Base-by-base conservation (phyloP, 2,113 vertebrate species). In the Mobula hypostoma region DNA sequence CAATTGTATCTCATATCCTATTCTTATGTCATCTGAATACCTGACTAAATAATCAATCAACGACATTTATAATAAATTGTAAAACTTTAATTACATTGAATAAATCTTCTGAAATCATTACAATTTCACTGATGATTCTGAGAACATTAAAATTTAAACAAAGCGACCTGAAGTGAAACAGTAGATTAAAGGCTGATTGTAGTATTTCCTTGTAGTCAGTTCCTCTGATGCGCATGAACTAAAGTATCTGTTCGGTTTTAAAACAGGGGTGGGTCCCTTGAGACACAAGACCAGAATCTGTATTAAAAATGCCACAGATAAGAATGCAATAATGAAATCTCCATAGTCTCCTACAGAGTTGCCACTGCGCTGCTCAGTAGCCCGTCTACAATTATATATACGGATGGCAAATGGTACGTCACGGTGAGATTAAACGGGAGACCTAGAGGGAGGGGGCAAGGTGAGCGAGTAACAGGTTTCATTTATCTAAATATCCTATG, bases 11-110 rank as follows among this genome's bases (percentile, higher is more conserved):
- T 58, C n/a, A 27, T 32, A 2, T 15, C 61, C 29, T 21, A 32
- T 66, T 19, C 14, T 6, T 90, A 2, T 19, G 63, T 12, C 29
- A 66, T 68, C 29, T 66, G 14, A 32, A 66, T 29, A 90, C 29
- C 85, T 90, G 63, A 68, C 61, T 90, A 19, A 66, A 90, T 90
- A 66, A 90, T 90, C 85, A 90, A 63, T 15, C 85, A 68, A 90
- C 85, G 61, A 66, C 85, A 68, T 90, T 66, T 68, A 90, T 68
- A 66, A 66, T 90, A 90, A 90, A 90, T n/a, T 32, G n/a, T 90
- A 90, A 63, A 90, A 68, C 85, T 90, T 90, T 90, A 90, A 90
- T 90, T 66, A 66, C 85, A 90, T 90, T 68, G 85, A 87, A 90
- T 90, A 90, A 66, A 90, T 66, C 61, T 90, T 90, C 61, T 68